Evolutionary conservation across 2,888 invertebrate species (phyloP).

Genomic region (Subacronicta megacephala): DNA sequence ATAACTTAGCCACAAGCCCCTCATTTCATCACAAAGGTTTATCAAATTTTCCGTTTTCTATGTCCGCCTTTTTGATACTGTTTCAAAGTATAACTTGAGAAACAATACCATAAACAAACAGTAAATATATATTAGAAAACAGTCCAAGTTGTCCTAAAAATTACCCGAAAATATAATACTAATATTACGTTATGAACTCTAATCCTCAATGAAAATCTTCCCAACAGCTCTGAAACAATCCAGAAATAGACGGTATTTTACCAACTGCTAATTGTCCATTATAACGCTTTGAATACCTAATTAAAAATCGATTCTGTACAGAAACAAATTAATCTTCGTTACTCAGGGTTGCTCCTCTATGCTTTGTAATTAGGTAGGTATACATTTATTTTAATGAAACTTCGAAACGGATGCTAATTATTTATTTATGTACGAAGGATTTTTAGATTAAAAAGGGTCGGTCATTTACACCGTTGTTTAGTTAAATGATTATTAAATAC

Average conservation of each 20-base stretch:
- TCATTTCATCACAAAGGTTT: no score
- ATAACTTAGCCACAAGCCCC: no score
- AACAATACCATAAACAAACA: no score
- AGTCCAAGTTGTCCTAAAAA: neutral
- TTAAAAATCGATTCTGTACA: constrained; percentile 71
- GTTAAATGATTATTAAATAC: no score
- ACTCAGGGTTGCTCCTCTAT: constrained; percentile 50
- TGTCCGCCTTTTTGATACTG: no score
- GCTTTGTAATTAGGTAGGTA: constrained; percentile 35
- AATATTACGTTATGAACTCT: neutral
- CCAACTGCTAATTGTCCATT: constrained; percentile 40
- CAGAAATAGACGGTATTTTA: constrained; percentile 13
- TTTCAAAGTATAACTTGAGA: no score
- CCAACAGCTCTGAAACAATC: neutral
- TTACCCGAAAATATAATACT: no score
- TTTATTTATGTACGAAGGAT: constrained; percentile 9
- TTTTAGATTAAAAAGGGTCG: constrained; percentile 19
- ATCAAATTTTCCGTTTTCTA: no score
- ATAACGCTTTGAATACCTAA: constrained; percentile 56
- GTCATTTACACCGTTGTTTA: neutral
- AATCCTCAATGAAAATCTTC: neutral
- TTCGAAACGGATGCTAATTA: constrained; percentile 37
- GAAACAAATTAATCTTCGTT: constrained; percentile 71
- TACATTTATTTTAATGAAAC: constrained; percentile 28
- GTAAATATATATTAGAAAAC: no score